A percentile compares a stretch with the other conserved stretches of the same genome.
Conservation (phyloP, 2,797 vertebrate species). For the Cuniculus paca region DNA sequence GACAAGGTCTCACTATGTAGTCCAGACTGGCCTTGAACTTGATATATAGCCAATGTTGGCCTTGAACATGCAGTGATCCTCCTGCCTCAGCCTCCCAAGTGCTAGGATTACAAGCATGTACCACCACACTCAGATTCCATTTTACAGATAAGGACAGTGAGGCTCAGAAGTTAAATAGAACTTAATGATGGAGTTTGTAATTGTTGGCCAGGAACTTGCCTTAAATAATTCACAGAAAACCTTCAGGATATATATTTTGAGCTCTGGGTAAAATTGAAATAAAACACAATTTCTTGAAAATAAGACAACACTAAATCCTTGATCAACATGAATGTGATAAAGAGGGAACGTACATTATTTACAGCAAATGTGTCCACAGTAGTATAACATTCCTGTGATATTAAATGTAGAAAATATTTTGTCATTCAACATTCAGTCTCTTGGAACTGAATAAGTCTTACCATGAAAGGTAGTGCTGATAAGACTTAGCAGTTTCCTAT, state of each 20-base stretch:
- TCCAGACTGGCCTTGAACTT: too few relatives aligned
- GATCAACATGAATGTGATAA: neutral
- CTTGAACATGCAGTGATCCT: too few relatives aligned
- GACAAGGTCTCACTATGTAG: too few relatives aligned
- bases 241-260: neutral
- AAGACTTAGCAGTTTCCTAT: neutral
- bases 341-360: neutral
- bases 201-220: neutral
- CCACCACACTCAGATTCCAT: neutral
- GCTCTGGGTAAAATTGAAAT: neutral
- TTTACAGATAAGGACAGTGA: conserved; percentile 10
- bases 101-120: too few relatives aligned
- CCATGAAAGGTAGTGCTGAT: neutral
- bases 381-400: neutral
- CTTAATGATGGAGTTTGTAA: neutral
- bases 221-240: conserved; percentile 9
- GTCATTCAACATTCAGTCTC: neutral
- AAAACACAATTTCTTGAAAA: neutral
- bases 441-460: neutral
- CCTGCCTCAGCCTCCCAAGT: too few relatives aligned
- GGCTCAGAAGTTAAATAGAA: neutral
- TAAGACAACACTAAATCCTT: neutral
- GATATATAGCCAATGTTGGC: too few relatives aligned
- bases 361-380: neutral
- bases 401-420: conserved; percentile 39